phyloP scores from a whole-genome alignment of 2,888 invertebrate genomes.

The Cephus spinipes region DNA sequence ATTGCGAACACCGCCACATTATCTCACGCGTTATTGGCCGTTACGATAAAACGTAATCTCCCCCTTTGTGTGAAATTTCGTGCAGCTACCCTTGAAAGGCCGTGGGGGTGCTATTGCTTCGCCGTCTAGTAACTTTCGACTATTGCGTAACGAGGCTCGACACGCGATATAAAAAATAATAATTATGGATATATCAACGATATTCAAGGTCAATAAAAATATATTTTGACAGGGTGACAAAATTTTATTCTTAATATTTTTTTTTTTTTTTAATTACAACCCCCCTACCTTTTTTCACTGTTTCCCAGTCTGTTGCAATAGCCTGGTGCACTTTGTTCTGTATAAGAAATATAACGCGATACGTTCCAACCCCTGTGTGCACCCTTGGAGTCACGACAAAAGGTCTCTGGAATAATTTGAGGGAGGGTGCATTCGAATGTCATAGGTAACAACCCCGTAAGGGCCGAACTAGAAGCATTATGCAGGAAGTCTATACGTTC shows the following conservation, averaged over 20 bases:
- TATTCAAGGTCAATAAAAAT: neutral
- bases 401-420: neutral
- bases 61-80: conserved; percentile 20
- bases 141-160: neutral
- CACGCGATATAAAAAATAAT: neutral
- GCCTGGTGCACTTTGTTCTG: neutral
- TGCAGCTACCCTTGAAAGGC: neutral
- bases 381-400: conserved; percentile 1
- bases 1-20: neutral
- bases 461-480: neutral
- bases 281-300: neutral
- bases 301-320: neutral
- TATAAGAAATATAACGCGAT: neutral
- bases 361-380: neutral
- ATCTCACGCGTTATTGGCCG: conserved; percentile 3
- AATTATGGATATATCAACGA: neutral
- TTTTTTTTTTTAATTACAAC: neutral
- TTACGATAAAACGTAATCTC: conserved; percentile 24
- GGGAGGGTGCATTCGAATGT: conserved; percentile 5
- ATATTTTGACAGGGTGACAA: neutral
- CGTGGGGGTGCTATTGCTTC: neutral
- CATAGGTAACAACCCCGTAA: neutral
- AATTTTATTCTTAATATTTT: neutral
- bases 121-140: neutral
- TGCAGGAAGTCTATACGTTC: neutral